Evolutionary conservation across 2,888 invertebrate genomes (phyloP).

Genomic region (Galerucella nymphaeae): DNA sequence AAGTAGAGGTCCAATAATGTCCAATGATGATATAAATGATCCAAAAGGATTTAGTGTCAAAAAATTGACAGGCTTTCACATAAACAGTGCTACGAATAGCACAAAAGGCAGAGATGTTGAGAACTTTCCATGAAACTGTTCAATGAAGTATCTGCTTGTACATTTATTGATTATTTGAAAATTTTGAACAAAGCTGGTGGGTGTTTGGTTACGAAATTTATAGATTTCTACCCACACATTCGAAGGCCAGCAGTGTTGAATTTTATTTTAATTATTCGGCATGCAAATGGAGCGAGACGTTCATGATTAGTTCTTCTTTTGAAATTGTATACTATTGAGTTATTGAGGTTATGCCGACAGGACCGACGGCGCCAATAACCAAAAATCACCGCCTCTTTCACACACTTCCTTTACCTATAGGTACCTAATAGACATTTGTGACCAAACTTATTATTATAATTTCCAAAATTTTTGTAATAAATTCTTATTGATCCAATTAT

Average conservation of each 20-base stretch:
- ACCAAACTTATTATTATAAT: background rate
- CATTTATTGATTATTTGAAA: too few relatives aligned
- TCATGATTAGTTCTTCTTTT: slow-evolving; percentile 41
- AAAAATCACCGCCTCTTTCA: slow-evolving; percentile 32
- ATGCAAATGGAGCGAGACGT: slow-evolving; percentile 46
- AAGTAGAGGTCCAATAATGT: too few relatives aligned
- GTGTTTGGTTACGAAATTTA: too few relatives aligned
- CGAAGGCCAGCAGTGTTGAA: background rate
- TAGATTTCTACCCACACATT: too few relatives aligned
- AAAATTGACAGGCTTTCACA: too few relatives aligned
- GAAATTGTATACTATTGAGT: slow-evolving; percentile 44
- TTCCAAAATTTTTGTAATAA: background rate
- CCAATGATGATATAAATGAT: too few relatives aligned
- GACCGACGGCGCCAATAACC: slow-evolving; percentile 42
- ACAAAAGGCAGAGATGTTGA: too few relatives aligned
- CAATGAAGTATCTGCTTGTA: too few relatives aligned
- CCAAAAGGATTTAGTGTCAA: too few relatives aligned
- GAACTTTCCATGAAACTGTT: too few relatives aligned
- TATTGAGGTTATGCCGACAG: slow-evolving; percentile 40
- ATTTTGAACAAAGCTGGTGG: too few relatives aligned
- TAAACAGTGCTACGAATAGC: too few relatives aligned
- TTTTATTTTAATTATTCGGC: slow-evolving; percentile 36
- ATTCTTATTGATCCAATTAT: slow-evolving; percentile 8
- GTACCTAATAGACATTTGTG: background rate
- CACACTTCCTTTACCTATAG: background rate